Evolutionary conservation across 2,797 vertebrate genomes (phyloP), one percentile per base, ranked within the genome.

Genomic region (Toxotes lorentzi): DNA sequence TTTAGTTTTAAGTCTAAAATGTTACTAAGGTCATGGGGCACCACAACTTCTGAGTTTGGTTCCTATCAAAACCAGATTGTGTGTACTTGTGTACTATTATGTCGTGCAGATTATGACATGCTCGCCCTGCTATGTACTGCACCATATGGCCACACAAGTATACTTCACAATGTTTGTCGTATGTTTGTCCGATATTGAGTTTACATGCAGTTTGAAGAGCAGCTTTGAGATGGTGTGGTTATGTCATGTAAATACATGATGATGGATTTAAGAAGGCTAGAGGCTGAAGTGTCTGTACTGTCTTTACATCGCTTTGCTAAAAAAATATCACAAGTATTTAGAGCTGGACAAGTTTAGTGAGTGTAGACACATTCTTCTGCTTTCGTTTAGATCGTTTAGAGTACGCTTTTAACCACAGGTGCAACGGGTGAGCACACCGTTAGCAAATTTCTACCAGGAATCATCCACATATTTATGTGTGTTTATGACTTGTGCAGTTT

Each of bases 131-230:
- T 35, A 7, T 35, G 34, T 35, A 1, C 11, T 40, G 11, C 35
- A 23, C 58, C 11, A 12, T 61, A n/a, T n/a, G 7, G 12, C 19
- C 16, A 6, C 27, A 30, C 17, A 21, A n/a, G 24, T 17, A 23
- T 27, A 56, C 45, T 47, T 78, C 21, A 78, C 70, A 54, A 70
- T 41, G n/a, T 47, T 24, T 73, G 69, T 59, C 69, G 69, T 64
- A 21, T 58, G 45, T 66, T 35, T 62, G 23, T 27, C 64, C 69
- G 13, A 45, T 51, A 19, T 57, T 67, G 35, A 50, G 27, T 70
- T 65, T 53, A 45, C 19, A 17, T 54, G 24, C 23, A 41, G 30
- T 43, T 23, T 51, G 10, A 50, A n/a, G 24, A 16, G 32, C 62
- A 57, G 57, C 56, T 50, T 47, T 70, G 16, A 24, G 12, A 41